Evolutionary conservation across 2,113 vertebrate species (phyloP).

Genomic region (Heliornis fulica): DNA sequence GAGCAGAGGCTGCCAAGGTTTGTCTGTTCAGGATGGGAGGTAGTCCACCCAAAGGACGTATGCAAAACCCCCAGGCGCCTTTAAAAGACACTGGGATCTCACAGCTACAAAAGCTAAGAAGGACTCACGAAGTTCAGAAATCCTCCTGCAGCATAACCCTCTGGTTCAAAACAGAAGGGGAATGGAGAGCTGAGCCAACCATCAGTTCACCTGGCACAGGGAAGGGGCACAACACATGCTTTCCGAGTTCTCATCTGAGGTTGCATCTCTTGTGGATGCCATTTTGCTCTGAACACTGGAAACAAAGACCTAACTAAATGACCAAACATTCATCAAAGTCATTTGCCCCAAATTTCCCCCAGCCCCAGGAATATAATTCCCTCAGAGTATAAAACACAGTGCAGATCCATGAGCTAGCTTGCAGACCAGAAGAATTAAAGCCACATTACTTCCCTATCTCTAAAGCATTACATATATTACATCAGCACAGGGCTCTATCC

Average conservation of each 20-base stretch:
- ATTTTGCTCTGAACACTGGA: background rate
- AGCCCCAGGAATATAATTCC: background rate
- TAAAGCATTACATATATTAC: background rate
- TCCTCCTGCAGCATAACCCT: background rate
- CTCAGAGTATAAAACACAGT: background rate
- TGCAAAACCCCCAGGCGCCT: background rate
- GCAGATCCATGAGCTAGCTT: background rate
- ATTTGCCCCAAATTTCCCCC: background rate
- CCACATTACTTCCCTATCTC: background rate
- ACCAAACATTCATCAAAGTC: background rate
- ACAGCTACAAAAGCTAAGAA: background rate
- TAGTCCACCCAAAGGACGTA: background rate
- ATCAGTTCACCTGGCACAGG: background rate
- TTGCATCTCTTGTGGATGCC: background rate
- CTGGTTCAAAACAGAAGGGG: background rate
- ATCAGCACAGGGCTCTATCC: background rate
- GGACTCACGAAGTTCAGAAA: background rate
- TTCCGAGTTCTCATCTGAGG: background rate
- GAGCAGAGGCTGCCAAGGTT: background rate
- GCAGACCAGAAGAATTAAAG: constrained; percentile 15
- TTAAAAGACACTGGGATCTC: background rate
- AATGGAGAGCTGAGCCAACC: background rate
- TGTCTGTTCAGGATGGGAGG: background rate
- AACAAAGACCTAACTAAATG: background rate
- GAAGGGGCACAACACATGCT: background rate